These are phyloP conservation scores for Drosophila leontia DNA, from an alignment of 1,140 invertebrate genomes.

Conservation along the genomic window DNA sequence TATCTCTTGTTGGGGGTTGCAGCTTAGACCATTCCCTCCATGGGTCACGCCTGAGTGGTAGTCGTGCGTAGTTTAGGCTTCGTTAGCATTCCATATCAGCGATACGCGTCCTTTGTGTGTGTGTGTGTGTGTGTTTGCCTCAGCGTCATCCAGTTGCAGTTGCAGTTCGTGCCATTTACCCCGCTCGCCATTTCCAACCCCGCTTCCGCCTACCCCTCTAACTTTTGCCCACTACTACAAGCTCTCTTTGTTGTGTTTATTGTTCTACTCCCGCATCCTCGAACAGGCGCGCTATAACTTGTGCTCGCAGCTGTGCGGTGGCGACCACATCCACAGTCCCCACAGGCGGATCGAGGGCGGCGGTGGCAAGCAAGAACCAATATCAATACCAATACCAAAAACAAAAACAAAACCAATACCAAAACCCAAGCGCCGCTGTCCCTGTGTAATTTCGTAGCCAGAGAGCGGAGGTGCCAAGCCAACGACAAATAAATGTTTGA, in stretches of 20 bases:
- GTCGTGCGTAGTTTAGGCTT: conserved; percentile 12
- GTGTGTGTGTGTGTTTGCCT: background rate
- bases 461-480: conserved; percentile 50
- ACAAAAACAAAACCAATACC: background rate
- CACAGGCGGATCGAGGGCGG: conserved; percentile 25
- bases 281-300: conserved; percentile 75
- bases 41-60: conserved; percentile 10
- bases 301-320: conserved; percentile 58
- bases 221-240: conserved; percentile 67
- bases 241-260: conserved; percentile 72
- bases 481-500: conserved; percentile 52
- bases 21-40: conserved; percentile 22
- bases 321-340: conserved; percentile 32
- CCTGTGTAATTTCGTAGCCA: conserved; percentile 52
- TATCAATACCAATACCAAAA: background rate
- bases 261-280: conserved; percentile 68
- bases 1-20: conserved; percentile 16
- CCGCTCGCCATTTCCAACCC: conserved; percentile 3
- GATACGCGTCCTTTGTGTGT: conserved; percentile 2
- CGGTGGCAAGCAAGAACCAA: conserved; percentile 26
- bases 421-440: conserved; percentile 49
- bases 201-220: conserved; percentile 41
- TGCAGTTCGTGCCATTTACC: conserved; percentile 2
- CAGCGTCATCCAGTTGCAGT: conserved; percentile 6
- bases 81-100: conserved; percentile 20